Conservation (phyloP, 2,113 vertebrate genomes). For the Galeopterus variegatus region DNA sequence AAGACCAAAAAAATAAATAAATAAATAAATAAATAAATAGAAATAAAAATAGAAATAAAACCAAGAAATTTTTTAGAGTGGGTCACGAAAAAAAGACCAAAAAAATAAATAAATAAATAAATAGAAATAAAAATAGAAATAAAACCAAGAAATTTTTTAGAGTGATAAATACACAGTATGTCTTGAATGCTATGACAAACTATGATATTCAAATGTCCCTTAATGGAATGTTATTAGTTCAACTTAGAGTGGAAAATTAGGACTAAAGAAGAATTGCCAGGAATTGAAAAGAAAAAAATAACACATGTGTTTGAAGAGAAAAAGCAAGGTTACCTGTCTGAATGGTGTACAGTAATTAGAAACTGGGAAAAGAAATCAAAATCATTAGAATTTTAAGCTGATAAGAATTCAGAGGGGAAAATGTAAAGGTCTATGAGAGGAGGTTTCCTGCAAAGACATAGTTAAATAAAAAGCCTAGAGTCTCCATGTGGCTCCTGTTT, state of each 20-base stretch:
- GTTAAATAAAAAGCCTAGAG: conserved; percentile 67
- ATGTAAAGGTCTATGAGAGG: conserved; percentile 69
- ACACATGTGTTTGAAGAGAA: conserved; percentile 29
- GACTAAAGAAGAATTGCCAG: conserved; percentile 55
- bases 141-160: background rate
- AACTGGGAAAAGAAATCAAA: conserved; percentile 82
- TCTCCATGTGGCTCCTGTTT: conserved; percentile 70
- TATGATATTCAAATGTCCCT: background rate
- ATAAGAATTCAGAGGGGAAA: conserved; percentile 62
- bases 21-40: no score
- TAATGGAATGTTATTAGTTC: conserved; percentile 40
- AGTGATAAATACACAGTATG: background rate
- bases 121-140: background rate
- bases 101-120: no score
- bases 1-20: no score
- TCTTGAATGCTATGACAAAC: background rate
- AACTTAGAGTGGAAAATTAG: conserved; percentile 69
- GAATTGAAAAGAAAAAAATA: conserved; percentile 63
- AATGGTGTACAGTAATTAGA: conserved; percentile 78
- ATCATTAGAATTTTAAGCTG: conserved; percentile 70
- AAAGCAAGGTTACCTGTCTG: conserved; percentile 76
- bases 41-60: no score
- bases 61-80: no score
- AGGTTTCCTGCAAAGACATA: conserved; percentile 77
- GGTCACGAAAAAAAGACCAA: no score